These are phyloP conservation scores for Plemyria rubiginata DNA, from an alignment of 2,888 invertebrate genomes.

Conservation along the genomic window DNA sequence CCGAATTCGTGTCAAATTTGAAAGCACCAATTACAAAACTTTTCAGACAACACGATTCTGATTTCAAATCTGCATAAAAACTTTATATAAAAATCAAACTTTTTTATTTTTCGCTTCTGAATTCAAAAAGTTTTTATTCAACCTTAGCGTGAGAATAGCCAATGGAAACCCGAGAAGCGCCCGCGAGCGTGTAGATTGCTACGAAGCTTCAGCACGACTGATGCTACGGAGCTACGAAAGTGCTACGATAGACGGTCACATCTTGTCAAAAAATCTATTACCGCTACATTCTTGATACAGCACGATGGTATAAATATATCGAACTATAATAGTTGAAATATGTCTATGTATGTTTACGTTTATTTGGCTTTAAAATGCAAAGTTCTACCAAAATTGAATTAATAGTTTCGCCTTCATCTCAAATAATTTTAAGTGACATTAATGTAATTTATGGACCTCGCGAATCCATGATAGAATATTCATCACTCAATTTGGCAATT, in stretches of 20 bases:
- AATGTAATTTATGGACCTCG: neutral
- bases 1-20: neutral
- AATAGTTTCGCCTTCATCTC: too few relatives aligned
- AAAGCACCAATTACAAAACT: conserved; percentile 18
- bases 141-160: conserved; percentile 5
- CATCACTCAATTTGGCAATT: conserved; percentile 4
- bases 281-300: too few relatives aligned
- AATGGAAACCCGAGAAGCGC: conserved; percentile 6
- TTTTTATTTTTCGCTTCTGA: conserved; percentile 1
- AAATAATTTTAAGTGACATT: neutral
- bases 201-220: conserved; percentile 34
- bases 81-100: neutral
- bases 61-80: conserved; percentile 9
- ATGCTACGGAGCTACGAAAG: conserved; percentile 6
- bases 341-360: too few relatives aligned
- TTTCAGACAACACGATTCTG: conserved; percentile 9
- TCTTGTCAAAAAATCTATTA: neutral
- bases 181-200: conserved; percentile 28
- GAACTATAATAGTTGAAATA: too few relatives aligned
- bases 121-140: conserved; percentile 24
- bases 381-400: too few relatives aligned
- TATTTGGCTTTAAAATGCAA: too few relatives aligned
- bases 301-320: too few relatives aligned
- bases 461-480: conserved; percentile 2
- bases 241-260: neutral